Percentiles rank a stretch among this genome's conserved stretches.
phyloP scores from a whole-genome alignment of 2,888 invertebrate species.

The Amphiduros pacificus region DNA sequence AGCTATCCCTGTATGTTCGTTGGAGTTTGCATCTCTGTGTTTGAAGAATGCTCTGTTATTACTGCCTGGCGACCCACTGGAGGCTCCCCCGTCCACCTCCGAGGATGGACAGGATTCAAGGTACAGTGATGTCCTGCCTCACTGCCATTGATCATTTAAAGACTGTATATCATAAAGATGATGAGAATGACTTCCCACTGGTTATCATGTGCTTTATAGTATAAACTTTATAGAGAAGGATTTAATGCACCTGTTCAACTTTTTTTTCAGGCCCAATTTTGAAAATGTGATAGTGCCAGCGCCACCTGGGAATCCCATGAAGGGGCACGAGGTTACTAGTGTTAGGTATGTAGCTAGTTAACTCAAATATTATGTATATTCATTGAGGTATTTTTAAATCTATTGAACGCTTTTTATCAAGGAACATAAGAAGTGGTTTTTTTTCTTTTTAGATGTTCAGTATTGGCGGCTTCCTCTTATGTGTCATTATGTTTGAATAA shows the following conservation, averaged over 20 bases:
- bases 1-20: conserved; percentile 81
- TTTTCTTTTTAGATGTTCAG: conserved; percentile 62
- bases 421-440: not conserved
- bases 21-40: conserved; percentile 89
- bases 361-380: not conserved
- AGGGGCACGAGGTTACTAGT: conserved; percentile 51
- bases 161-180: no score
- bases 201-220: not conserved
- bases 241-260: not conserved
- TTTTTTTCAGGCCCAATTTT: conserved; percentile 29
- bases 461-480: conserved; percentile 81
- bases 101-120: no score
- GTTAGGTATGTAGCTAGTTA: conserved; percentile 40
- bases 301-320: conserved; percentile 59
- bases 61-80: conserved; percentile 60
- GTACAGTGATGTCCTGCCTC: no score
- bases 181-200: no score
- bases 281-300: conserved; percentile 47
- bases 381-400: not conserved
- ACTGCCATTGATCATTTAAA: no score
- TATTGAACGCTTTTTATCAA: not conserved
- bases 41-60: conserved; percentile 80
- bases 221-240: not conserved
- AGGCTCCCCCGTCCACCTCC: not conserved
- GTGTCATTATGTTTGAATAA: conserved; percentile 83